phyloP scores from a whole-genome alignment of 2,113 vertebrate species.

The Myrmecophaga tridactyla region DNA sequence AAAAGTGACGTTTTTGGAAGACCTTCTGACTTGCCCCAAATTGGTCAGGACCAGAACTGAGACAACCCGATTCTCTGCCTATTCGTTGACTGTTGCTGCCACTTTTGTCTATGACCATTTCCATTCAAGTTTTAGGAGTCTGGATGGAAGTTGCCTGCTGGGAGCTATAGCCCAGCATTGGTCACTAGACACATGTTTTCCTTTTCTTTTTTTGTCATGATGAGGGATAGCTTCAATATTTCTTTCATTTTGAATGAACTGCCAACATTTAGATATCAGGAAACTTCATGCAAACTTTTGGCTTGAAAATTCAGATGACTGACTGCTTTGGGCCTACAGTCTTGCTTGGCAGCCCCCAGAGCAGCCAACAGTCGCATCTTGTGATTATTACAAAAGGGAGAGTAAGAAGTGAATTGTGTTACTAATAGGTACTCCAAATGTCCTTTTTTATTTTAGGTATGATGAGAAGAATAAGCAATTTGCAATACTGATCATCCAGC shows the following conservation, averaged over 20 bases:
- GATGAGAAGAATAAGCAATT: slow-evolving; percentile 94
- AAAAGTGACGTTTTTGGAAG: neutral
- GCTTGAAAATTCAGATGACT: neutral
- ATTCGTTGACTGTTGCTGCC: fast-evolving
- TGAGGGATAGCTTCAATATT: neutral
- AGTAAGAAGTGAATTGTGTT: neutral
- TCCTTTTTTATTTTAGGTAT: slow-evolving; percentile 80
- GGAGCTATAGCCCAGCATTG: neutral
- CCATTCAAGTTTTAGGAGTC: neutral
- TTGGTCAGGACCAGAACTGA: neutral
- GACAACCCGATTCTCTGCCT: neutral
- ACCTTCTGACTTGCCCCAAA: neutral
- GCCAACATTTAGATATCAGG: neutral
- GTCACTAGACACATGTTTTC: fast-evolving
- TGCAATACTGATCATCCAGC: slow-evolving; percentile 89
- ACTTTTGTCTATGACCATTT: neutral
- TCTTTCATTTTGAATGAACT: neutral
- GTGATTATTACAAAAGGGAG: neutral
- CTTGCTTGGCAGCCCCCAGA: neutral
- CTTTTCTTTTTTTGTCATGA: neutral
- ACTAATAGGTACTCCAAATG: neutral
- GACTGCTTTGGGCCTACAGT: neutral
- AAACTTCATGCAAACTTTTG: neutral
- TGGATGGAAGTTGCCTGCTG: neutral
- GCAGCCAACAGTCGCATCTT: neutral